Conservation (phyloP, 2,113 vertebrate species). For the Clinocottus analis region DNA sequence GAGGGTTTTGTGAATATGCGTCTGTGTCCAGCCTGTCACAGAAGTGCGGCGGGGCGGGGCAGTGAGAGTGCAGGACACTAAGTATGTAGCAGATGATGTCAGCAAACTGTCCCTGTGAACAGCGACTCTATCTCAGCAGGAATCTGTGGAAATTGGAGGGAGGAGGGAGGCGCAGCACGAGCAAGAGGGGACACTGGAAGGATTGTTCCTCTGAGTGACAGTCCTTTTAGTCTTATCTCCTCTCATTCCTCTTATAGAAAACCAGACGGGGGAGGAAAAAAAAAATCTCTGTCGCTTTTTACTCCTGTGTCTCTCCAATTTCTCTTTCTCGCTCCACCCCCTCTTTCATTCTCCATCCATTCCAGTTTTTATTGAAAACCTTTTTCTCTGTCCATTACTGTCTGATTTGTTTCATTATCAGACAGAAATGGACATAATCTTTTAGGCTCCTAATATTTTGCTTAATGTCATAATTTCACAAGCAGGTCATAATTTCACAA, state of each 20-base stretch:
- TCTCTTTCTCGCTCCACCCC: slow-evolving; percentile 52
- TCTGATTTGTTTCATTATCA: slow-evolving; percentile 13
- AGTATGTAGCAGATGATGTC: slow-evolving; percentile 73
- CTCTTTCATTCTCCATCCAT: slow-evolving; percentile 47
- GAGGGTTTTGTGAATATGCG: background rate
- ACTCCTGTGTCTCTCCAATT: slow-evolving; percentile 65
- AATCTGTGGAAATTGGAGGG: slow-evolving; percentile 85
- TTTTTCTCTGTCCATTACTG: slow-evolving; percentile 43
- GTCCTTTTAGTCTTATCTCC: slow-evolving; percentile 86
- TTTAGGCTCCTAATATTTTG: slow-evolving; percentile 11
- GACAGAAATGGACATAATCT: slow-evolving; percentile 14
- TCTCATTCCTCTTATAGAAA: slow-evolving; percentile 74
- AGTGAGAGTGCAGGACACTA: slow-evolving; percentile 42
- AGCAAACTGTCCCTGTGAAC: slow-evolving; percentile 75
- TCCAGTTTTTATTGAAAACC: slow-evolving; percentile 57
- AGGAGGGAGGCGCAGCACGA: slow-evolving; percentile 63
- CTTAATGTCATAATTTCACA: slow-evolving; percentile 6
- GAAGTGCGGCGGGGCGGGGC: slow-evolving; percentile 22
- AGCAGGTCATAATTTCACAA: background rate
- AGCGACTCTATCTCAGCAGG: slow-evolving; percentile 75
- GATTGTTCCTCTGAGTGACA: slow-evolving; percentile 89
- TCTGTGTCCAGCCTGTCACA: slow-evolving; percentile 23
- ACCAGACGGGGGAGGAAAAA: slow-evolving; percentile 57
- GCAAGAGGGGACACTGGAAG: slow-evolving; percentile 79
- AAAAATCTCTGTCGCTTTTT: slow-evolving; percentile 63